phyloP scores from a whole-genome alignment of 2,113 vertebrate species.

The Chroicocephalus ridibundus region DNA sequence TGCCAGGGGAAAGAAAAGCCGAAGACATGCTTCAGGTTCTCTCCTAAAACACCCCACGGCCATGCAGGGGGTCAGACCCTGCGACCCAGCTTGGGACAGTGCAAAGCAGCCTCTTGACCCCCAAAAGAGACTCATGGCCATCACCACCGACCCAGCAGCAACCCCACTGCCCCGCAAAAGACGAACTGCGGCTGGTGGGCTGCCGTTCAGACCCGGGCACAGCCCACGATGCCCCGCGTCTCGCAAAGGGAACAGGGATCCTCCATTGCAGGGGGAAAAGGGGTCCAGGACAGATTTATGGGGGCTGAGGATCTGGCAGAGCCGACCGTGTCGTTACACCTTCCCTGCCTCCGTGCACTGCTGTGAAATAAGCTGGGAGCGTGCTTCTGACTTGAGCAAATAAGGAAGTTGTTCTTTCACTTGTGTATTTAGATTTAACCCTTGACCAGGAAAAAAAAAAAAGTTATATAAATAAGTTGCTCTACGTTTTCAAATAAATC shows the following conservation, averaged over 20 bases:
- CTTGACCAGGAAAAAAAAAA: not conserved
- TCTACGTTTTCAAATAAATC: not conserved
- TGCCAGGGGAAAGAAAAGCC: not conserved
- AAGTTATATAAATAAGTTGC: not conserved
- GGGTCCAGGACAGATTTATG: not conserved
- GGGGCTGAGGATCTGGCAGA: not conserved
- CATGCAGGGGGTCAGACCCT: not conserved
- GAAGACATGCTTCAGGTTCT: not conserved
- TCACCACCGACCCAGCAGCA: not conserved
- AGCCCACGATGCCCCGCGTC: accelerated
- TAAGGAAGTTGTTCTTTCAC: conserved; percentile 44
- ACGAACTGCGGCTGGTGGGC: accelerated
- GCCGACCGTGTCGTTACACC: accelerated
- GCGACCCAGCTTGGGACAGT: not conserved
- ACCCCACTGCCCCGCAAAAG: accelerated
- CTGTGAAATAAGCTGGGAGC: not conserved
- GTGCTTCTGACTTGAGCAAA: not conserved
- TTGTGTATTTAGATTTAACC: conserved; percentile 22
- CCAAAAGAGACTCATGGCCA: accelerated
- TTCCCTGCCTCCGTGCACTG: not conserved
- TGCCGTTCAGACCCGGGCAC: accelerated
- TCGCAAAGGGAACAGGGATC: accelerated
- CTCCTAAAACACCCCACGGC: not conserved
- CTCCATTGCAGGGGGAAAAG: not conserved
- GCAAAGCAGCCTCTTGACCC: not conserved